Evolutionary conservation across 1,140 invertebrate species (phyloP).

Genomic region (Drosophila biarmipes): DNA sequence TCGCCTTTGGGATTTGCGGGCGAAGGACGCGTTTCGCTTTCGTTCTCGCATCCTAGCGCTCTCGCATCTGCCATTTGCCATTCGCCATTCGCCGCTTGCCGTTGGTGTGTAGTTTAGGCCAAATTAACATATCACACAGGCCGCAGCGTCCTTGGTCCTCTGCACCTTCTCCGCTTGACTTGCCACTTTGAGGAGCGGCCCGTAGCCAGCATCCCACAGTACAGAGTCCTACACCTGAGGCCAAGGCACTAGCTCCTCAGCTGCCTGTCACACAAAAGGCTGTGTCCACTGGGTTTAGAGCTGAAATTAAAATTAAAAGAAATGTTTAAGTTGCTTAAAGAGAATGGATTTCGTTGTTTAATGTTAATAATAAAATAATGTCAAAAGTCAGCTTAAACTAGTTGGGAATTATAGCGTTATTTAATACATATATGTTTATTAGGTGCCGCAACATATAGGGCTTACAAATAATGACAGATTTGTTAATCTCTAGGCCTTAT

Average conservation of each 20-base stretch:
- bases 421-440: too few relatives aligned
- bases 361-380: too few relatives aligned
- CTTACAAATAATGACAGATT: too few relatives aligned
- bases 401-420: too few relatives aligned
- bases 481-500: too few relatives aligned
- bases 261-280: not conserved
- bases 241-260: not conserved
- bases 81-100: conserved; percentile 11
- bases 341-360: too few relatives aligned
- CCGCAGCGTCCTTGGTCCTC: conserved; percentile 49
- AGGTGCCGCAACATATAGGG: too few relatives aligned
- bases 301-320: too few relatives aligned
- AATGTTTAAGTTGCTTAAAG: too few relatives aligned
- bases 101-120: conserved; percentile 61
- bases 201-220: not conserved
- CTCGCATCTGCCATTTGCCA: conserved; percentile 9
- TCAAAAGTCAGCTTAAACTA: too few relatives aligned
- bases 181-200: conserved; percentile 68
- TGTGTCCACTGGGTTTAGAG: too few relatives aligned
- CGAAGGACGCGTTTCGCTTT: conserved; percentile 29
- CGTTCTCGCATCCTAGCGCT: not conserved
- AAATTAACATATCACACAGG: conserved; percentile 76
- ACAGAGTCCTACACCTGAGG: not conserved
- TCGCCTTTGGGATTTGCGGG: conserved; percentile 41
- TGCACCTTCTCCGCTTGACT: conserved; percentile 53